Conservation (phyloP, 2,888 invertebrate genomes). For the Clunio marinus region DNA sequence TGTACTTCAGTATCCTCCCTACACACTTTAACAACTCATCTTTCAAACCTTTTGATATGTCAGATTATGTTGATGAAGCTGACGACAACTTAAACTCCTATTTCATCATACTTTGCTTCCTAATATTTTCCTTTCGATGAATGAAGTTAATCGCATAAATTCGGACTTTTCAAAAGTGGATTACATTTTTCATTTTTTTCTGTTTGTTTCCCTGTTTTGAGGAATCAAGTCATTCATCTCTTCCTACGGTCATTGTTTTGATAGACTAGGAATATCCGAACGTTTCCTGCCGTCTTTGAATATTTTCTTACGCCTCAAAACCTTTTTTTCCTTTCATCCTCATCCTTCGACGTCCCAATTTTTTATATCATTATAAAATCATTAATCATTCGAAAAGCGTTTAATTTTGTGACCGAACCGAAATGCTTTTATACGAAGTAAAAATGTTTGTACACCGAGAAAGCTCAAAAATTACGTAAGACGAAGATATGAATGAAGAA, state of each 20-base stretch:
- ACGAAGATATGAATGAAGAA: background rate
- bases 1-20: too few species aligned
- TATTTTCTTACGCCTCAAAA: background rate
- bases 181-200: background rate
- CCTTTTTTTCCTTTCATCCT: background rate
- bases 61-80: too few species aligned
- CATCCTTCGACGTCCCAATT: background rate
- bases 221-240: background rate
- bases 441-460: too few species aligned
- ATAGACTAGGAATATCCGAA: background rate
- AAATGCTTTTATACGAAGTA: background rate
- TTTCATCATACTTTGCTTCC: too few species aligned
- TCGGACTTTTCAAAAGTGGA: too few species aligned
- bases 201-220: background rate
- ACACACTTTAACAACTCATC: too few species aligned
- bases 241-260: background rate
- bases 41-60: too few species aligned
- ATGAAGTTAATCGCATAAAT: too few species aligned
- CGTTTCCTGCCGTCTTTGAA: background rate
- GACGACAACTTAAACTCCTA: too few species aligned
- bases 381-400: constrained; percentile 30
- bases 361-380: constrained; percentile 26
- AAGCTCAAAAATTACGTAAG: background rate
- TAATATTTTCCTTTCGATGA: too few species aligned
- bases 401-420: constrained; percentile 7